Conservation (phyloP, 2,113 vertebrate genomes). For the Perca flavescens region DNA sequence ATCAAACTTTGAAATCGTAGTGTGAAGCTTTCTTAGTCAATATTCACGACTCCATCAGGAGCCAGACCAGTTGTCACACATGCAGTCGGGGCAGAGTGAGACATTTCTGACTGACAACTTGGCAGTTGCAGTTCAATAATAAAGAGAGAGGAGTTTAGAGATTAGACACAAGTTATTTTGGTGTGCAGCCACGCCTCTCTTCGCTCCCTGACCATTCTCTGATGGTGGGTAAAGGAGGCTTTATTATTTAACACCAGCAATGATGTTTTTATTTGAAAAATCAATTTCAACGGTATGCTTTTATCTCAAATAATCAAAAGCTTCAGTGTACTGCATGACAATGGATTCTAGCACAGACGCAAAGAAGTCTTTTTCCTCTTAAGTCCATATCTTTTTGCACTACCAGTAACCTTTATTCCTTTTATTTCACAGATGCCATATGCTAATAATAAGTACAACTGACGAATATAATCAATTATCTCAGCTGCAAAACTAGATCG, state of each 20-base stretch:
- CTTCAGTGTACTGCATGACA: background rate
- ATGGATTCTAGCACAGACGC: background rate
- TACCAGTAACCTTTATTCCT: background rate
- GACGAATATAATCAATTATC: background rate
- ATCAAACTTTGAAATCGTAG: constrained; percentile 41
- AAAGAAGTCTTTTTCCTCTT: background rate
- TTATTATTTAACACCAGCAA: background rate
- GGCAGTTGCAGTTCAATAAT: constrained; percentile 42
- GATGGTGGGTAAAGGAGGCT: background rate
- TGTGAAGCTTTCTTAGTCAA: constrained; percentile 51
- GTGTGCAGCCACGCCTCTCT: background rate
- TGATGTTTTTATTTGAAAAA: background rate
- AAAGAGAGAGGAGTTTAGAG: constrained; percentile 10
- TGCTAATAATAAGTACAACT: background rate
- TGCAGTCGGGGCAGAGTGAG: constrained; percentile 28
- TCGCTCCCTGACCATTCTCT: background rate
- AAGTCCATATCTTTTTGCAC: background rate
- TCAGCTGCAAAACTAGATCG: constrained; percentile 1
- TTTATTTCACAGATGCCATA: background rate
- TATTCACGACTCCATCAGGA: constrained; percentile 48
- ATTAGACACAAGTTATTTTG: constrained; percentile 19
- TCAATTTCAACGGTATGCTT: background rate
- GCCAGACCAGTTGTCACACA: constrained; percentile 37
- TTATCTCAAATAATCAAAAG: background rate
- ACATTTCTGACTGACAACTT: constrained; percentile 57